Conservation (phyloP, 1,140 invertebrate genomes). For the Heliconius hermathena region DNA sequence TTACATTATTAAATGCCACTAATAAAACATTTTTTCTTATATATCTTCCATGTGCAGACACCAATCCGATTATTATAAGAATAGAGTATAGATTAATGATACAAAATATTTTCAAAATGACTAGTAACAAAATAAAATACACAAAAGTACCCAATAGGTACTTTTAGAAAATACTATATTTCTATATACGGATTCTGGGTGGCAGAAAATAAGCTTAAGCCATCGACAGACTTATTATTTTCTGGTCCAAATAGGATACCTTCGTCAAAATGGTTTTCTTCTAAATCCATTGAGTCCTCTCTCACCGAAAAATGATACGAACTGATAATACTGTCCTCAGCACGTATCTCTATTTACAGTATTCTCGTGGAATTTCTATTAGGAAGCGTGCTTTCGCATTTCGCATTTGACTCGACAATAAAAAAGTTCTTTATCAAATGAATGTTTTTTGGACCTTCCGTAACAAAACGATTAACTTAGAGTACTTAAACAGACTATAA, state of each 20-base stretch:
- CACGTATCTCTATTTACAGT: constrained; percentile 78
- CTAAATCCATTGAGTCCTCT: constrained; percentile 65
- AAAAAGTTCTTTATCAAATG: constrained; percentile 74
- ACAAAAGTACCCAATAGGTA: not conserved
- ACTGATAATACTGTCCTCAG: constrained; percentile 54
- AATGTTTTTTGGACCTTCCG: constrained; percentile 65
- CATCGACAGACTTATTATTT: constrained; percentile 46
- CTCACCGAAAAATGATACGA: constrained; percentile 65
- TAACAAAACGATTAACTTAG: constrained; percentile 68
- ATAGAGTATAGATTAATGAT: too few species aligned
- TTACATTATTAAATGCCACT: too few species aligned
- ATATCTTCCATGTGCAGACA: too few species aligned
- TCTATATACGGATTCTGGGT: not conserved
- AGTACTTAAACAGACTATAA: constrained; percentile 56
- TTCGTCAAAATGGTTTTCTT: constrained; percentile 65
- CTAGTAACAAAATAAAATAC: not conserved
- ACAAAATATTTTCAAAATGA: not conserved
- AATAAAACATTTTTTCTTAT: too few species aligned
- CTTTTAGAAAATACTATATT: not conserved
- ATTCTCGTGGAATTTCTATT: constrained; percentile 76
- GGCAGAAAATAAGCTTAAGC: constrained; percentile 44
- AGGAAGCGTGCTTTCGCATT: constrained; percentile 64
- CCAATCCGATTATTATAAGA: too few species aligned
- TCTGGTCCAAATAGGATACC: constrained; percentile 50
- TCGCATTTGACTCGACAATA: constrained; percentile 67